Evolutionary conservation across 1,140 invertebrate species (phyloP), one percentile per base, ranked within the genome.

Genomic region (Pseudomyrmex pallidus): DNA sequence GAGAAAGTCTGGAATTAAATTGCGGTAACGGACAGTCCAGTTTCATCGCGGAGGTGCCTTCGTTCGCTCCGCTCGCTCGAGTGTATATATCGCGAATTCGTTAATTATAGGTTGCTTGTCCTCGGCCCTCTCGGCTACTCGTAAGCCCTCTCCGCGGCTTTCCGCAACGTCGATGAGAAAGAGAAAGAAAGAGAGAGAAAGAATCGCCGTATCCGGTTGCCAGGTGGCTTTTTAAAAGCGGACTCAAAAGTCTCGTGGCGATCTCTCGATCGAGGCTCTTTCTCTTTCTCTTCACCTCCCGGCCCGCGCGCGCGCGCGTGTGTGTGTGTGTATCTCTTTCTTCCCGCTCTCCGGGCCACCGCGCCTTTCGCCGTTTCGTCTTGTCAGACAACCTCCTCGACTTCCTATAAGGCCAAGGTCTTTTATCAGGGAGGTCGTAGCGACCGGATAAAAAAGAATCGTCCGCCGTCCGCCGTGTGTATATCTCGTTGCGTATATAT

Each of bases 381-480:
- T 56, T 62, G 67, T 72, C 70, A 52, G 57, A 63, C 68, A 74
- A 48, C 61, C 78, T 52, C 72, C 59, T 63, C 70, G 70, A 74
- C 70, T 82, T 82, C 70, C 70, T 74, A 82, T 74, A 82, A 82
- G 78, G 70, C 78, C 70, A 82, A 82, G 78, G 78, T 74, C 80
- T 83, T 73, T 62, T 56, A 82, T 82, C 78, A 82, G 70, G 50
- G 72, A 76, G 82, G 62, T 66, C 68, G 72, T 74, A 74, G 44
- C 35, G 20, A 25, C 25, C 25, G 48, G 35, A 48, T 17, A 50
- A 52, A 20, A 48, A 48, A 25, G 2, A 56, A 63, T 68, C 35
- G 13, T n/a, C n/a, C n/a, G 63, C 76, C 20, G 35, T 35, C 35
- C 35, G 35, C 35, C 4, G 35, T 35, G 5, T 35, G 35, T 35